phyloP scores from a whole-genome alignment of 2,888 invertebrate genomes.

The Drosophila mimetica region DNA sequence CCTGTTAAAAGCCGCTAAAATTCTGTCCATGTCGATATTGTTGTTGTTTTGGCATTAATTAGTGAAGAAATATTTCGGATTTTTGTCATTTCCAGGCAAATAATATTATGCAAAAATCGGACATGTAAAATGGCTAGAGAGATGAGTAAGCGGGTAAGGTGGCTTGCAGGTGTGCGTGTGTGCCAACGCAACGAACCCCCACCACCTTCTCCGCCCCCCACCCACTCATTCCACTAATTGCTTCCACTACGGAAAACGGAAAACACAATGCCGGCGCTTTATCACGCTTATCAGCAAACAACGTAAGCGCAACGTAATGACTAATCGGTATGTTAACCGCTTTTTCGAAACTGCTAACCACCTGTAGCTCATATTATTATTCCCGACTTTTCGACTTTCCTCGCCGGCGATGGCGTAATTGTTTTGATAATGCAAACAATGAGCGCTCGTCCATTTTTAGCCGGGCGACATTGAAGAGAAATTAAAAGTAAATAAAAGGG shows the following conservation, averaged over 20 bases:
- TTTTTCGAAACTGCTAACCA: slow-evolving; percentile 21
- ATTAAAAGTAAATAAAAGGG: slow-evolving; percentile 76
- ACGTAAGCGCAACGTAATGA: slow-evolving; percentile 47
- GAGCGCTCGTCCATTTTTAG: slow-evolving; percentile 69
- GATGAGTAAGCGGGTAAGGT: slow-evolving; percentile 55
- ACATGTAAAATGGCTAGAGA: slow-evolving; percentile 32
- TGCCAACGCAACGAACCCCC: slow-evolving; percentile 36
- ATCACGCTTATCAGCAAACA: slow-evolving; percentile 72
- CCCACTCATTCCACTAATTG: slow-evolving; percentile 57
- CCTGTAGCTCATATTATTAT: slow-evolving; percentile 25
- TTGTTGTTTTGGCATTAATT: slow-evolving; percentile 74
- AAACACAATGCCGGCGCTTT: slow-evolving; percentile 69
- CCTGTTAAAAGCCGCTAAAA: slow-evolving; percentile 79
- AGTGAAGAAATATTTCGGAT: slow-evolving; percentile 75
- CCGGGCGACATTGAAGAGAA: slow-evolving; percentile 81
- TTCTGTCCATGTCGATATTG: slow-evolving; percentile 62
- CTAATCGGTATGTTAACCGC: slow-evolving; percentile 23
- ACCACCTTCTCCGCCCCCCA: neutral
- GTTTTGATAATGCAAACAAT: slow-evolving; percentile 67
- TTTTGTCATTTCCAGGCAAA: slow-evolving; percentile 66
- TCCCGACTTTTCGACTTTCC: slow-evolving; percentile 23
- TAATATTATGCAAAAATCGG: slow-evolving; percentile 69
- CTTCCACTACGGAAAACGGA: slow-evolving; percentile 37
- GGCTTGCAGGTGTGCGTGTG: slow-evolving; percentile 20
- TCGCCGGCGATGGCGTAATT: slow-evolving; percentile 66